Base-by-base conservation (phyloP, 2,888 invertebrate species). In the Tachystola acroxantha region DNA sequence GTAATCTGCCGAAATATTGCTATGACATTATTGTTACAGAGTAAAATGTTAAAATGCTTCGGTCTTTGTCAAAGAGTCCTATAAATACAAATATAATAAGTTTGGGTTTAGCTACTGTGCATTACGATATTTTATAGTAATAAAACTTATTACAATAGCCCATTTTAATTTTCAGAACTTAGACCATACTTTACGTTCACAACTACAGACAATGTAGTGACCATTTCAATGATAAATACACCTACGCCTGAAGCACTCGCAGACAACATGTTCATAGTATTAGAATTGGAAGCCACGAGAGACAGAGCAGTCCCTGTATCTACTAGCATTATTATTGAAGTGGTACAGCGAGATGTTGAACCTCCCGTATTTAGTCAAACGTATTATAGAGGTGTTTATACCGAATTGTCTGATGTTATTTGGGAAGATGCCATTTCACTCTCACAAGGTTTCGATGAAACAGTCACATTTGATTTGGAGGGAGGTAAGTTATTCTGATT, bases 211-310 rank as follows among this genome's bases (percentile, higher is more conserved):
- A 67, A 72, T 22, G 34, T 48, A 10, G 30, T 72, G 12, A 48
- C 48, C 20, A 37, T 78, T 32, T 41, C 54, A 9, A 36, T 52
- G 7, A 7, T 33, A n/a, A 46, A 42, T 12, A 24, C 49, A n/a
- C 37, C 62, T 32, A 57, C 65, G 6, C 25, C 35, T 6, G 64
- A 66, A 36, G 42, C 63, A 7, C 29, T 62, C 13, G 43, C 52
- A 34, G 46, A 48, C 26, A 50, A 57, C 12, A 48, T 55, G 24
- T 68, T 69, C 40, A 52, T 82, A 44, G 43, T 70, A n/a, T 45
- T 82, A 14, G 65, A 74, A 42, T 38, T 82, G 10, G 59, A 66
- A 53, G 81, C 79, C 24, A 50, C 46, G 10, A 60, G 70, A 45
- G 53, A 57, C 22, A 55, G 64, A 40, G 73, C 77, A 1, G 50